Base-by-base conservation (phyloP, 2,113 vertebrate genomes). In the Nothobranchius kuhntae region DNA sequence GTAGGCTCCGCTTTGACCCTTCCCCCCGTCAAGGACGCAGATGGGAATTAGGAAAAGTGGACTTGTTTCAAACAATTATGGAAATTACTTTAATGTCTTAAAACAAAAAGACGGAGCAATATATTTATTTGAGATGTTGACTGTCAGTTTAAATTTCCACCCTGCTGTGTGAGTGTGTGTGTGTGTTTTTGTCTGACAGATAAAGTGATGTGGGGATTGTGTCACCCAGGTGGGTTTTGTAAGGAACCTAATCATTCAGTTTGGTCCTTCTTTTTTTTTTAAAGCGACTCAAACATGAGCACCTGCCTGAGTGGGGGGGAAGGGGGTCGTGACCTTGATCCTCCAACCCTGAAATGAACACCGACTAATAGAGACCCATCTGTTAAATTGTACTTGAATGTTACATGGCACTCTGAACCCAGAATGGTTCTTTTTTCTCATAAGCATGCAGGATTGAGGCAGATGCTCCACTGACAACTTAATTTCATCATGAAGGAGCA, bases 71-170 rank as follows among this genome's bases (percentile, higher is more conserved):
- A 96, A 93, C 88, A 96, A 97, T 97, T 96, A 95, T 90, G 93
- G 90, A 93, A 96, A 95, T 97, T 96, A 95, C 91, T 90, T 93
- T 93, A 94, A 95, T 93, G 94, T 96, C 94, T 90, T 92, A 93
- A 92, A 93, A 92, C 87, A 92, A 90, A 94, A 91, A 92, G 88
- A 87, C 55, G 73, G 81, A 77, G 82, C 82, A 89, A 89, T 89
- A 84, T 91, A 90, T 91, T 91, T 90, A 90, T 90, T 89, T 91
- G 89, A 89, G 81, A 90, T 89, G 93, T 94, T 93, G 93, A 90
- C 92, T 89, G 93, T 92, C 91, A 93, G 85, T 84, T 91, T 92
- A 68, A 79, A 95, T 95, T 95, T 95, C 93, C 92, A 90, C 88
- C 83, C 59, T 60, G 59, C 89, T 89, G 89, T 64, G 83, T 71